Percentiles rank a stretch among this genome's conserved stretches.
phyloP scores from a whole-genome alignment of 2,113 vertebrate genomes.

The Festucalex cinctus region DNA sequence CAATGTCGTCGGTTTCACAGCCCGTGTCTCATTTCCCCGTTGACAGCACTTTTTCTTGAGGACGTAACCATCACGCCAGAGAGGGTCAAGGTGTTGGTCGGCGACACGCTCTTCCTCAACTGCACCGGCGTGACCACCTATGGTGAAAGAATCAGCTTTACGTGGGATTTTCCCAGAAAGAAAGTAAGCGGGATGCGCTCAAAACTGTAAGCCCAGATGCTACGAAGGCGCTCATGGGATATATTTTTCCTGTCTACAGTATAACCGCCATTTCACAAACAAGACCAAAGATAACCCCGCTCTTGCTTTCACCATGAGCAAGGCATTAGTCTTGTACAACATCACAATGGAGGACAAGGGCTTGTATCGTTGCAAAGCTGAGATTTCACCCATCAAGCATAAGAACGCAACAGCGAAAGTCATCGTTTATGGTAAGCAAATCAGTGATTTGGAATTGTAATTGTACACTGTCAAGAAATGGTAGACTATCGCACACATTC shows the following conservation, averaged over 20 bases:
- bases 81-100: slow-evolving; percentile 68
- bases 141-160: slow-evolving; percentile 73
- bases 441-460: no score
- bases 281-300: neutral
- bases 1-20: neutral
- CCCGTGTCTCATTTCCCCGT: neutral
- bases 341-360: slow-evolving; percentile 78
- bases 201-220: neutral
- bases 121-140: slow-evolving; percentile 75
- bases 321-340: slow-evolving; percentile 65
- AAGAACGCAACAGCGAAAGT: slow-evolving; percentile 55
- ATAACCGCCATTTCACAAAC: slow-evolving; percentile 4
- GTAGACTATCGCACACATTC: no score
- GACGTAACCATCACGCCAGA: slow-evolving; percentile 58
- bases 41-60: slow-evolving; percentile 34
- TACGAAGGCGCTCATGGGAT: neutral
- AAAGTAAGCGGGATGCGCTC: slow-evolving; percentile 25
- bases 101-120: slow-evolving; percentile 73
- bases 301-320: slow-evolving; percentile 19
- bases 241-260: slow-evolving; percentile 47
- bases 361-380: slow-evolving; percentile 71
- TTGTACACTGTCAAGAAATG: no score
- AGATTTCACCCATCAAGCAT: neutral
- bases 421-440: slow-evolving; percentile 76
- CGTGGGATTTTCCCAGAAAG: slow-evolving; percentile 68